Evolutionary conservation across 2,797 vertebrate genomes (phyloP), one percentile per base, ranked within the genome.

Genomic region (Hoplostethus atlanticus): DNA sequence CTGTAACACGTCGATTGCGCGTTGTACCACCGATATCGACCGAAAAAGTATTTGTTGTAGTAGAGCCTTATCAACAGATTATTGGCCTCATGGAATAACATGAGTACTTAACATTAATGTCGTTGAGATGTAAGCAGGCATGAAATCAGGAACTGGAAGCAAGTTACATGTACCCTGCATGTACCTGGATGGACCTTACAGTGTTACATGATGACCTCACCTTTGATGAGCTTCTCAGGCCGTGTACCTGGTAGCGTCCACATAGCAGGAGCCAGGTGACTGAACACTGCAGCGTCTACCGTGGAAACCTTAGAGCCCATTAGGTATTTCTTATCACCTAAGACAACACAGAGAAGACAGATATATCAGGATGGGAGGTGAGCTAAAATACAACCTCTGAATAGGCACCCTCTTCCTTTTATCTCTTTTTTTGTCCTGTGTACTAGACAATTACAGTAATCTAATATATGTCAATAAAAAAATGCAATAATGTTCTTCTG

Each of bases 251-350:
- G 97, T 48, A 99, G 94, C 0, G 96, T 98, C 98, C 98, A 99
- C 98, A 99, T 99, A 40, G 97, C 97, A 52, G 98, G 97, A 25
- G 98, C 97, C 75, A 99, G 93, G 86, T 99, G 97, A 64, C 98
- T 96, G 64, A 99, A 99, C 60, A 99, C 96, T 6, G 97, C 95
- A 67, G 98, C 98, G 5, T 99, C 98, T 3, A 99, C 96, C 3
- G 97, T 95, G 16, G 98, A 97, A 75, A 98, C 91, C 16, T 92
- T 95, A 53, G 97, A 94, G 80, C 98, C 98, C 98, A 99, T 99
- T 28, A 99, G 92, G 89, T 97, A 99, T 78, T 99, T 99, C 88
- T 99, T 99, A 89, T 99, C 95, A 80, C 98, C 98, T 99, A 46
- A 34, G 4, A 65, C 5, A 34, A 16, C 2, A 92, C 73, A 89